A percentile compares a stretch with the other conserved stretches of the same genome.
Conservation (phyloP, 2,888 invertebrate species). For the Melanophora roralis region DNA sequence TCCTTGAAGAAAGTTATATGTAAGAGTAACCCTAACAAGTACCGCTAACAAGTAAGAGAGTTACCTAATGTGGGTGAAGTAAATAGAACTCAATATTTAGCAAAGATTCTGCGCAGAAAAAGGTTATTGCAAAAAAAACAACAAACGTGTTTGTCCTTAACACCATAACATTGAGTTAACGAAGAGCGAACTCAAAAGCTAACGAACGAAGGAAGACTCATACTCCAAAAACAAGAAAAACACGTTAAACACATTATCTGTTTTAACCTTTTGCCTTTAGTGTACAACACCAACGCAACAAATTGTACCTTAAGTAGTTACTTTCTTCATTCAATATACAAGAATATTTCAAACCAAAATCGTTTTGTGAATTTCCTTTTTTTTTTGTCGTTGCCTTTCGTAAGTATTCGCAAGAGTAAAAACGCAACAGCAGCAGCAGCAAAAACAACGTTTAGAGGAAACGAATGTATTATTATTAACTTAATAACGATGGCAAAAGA, state of each 20-base stretch:
- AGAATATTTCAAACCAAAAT: not conserved
- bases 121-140: not conserved
- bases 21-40: too few relatives aligned
- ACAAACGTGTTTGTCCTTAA: conserved; percentile 16
- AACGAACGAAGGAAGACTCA: conserved; percentile 2
- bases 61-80: not conserved
- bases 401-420: not conserved
- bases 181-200: not conserved
- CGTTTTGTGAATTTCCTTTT: too few relatives aligned
- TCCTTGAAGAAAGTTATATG: too few relatives aligned
- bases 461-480: conserved; percentile 13
- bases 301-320: not conserved
- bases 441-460: conserved; percentile 32
- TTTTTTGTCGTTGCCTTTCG: not conserved
- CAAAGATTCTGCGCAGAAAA: conserved; percentile 49
- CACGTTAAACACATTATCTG: conserved; percentile 44
- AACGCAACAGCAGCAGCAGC: not conserved
- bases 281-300: conserved; percentile 53
- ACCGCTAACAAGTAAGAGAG: not conserved
- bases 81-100: not conserved
- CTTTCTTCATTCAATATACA: not conserved
- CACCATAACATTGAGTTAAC: conserved; percentile 9
- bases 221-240: conserved; percentile 6
- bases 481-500: conserved; percentile 13
- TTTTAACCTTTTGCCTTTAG: conserved; percentile 60